phyloP scores from a whole-genome alignment of 2,888 invertebrate species.

The Agrochola litura region DNA sequence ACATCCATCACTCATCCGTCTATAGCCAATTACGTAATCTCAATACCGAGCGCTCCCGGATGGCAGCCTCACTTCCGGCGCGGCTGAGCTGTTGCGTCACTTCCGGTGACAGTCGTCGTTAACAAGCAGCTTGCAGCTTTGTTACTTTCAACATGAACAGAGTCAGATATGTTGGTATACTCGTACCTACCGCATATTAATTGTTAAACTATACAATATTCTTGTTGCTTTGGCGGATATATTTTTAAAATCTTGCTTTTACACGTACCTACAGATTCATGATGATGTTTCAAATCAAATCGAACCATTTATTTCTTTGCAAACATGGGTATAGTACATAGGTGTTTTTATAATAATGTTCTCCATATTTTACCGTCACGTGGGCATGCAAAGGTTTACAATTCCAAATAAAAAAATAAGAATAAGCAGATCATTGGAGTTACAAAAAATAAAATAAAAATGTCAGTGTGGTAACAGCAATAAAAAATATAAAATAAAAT shows the following conservation, averaged over 20 bases:
- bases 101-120: slow-evolving; percentile 23
- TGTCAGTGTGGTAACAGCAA: too few species aligned
- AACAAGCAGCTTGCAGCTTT: slow-evolving; percentile 25
- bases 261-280: not conserved
- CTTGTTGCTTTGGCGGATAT: not conserved
- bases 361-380: too few species aligned
- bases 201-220: not conserved
- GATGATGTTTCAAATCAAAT: too few species aligned
- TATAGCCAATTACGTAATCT: slow-evolving; percentile 35
- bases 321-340: too few species aligned
- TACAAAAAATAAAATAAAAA: too few species aligned
- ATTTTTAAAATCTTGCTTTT: not conserved
- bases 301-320: too few species aligned
- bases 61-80: slow-evolving; percentile 19
- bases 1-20: not conserved
- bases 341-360: too few species aligned
- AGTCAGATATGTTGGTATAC: too few species aligned
- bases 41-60: slow-evolving; percentile 11
- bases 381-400: too few species aligned
- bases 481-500: too few species aligned
- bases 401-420: too few species aligned
- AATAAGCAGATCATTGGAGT: too few species aligned
- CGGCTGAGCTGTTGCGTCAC: slow-evolving; percentile 37
- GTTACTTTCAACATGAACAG: not conserved
- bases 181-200: not conserved